Conservation (phyloP, 1,140 invertebrate species). For the Trichogramma pretiosum region DNA sequence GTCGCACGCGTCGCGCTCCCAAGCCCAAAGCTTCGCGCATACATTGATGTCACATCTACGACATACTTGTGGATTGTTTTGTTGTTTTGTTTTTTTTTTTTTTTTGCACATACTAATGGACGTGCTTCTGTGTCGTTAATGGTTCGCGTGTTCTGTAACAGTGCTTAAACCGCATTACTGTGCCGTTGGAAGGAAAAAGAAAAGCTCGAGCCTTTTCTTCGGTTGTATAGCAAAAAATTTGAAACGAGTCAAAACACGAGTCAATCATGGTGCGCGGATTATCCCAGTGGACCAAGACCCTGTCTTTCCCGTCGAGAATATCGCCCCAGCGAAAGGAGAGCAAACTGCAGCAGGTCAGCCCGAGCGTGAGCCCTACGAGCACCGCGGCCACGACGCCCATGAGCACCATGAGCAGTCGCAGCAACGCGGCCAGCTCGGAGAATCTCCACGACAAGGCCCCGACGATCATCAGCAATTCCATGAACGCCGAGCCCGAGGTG, state of each 20-base stretch:
- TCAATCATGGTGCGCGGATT: conserved; percentile 68
- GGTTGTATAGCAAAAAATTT: no score
- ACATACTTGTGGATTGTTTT: no score
- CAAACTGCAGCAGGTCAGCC: conserved; percentile 36
- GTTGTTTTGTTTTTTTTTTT: no score
- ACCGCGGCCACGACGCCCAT: conserved; percentile 44
- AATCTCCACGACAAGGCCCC: conserved; percentile 36
- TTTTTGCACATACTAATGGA: no score
- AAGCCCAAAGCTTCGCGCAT: no score
- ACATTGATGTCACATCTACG: no score
- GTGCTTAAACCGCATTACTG: no score
- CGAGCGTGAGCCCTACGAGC: conserved; percentile 44
- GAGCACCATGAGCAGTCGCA: conserved; percentile 37
- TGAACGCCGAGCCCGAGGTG: conserved; percentile 39
- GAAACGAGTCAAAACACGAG: neutral
- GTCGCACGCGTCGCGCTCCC: no score
- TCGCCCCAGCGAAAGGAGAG: conserved; percentile 67
- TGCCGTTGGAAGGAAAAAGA: neutral
- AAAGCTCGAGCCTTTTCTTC: no score
- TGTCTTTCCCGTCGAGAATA: conserved; percentile 73
- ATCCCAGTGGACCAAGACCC: conserved; percentile 78
- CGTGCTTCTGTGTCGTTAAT: no score
- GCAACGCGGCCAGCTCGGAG: neutral
- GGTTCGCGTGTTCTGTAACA: no score
- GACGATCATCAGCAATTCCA: no score